Evolutionary conservation across 1,140 invertebrate species (phyloP), one percentile per base, ranked within the genome.

Genomic region (Heliconius congener): DNA sequence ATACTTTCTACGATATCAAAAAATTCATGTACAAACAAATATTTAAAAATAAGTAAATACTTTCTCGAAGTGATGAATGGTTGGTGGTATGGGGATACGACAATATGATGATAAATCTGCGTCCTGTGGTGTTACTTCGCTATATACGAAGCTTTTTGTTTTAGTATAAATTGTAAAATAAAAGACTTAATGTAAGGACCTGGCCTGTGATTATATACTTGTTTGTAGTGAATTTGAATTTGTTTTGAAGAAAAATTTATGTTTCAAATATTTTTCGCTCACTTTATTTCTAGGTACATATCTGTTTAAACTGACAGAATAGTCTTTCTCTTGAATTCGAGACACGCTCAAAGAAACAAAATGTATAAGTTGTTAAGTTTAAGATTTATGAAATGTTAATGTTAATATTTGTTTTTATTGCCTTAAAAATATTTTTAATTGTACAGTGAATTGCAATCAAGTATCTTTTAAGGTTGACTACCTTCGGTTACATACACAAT

Each of bases 1-100:
- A n/a, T n/a, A 4, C n/a, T 9, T 66, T 66, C 23, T 27, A 66
- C n/a, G 30, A 66, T 30, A n/a, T 27, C 27, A 30, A 30, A n/a
- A 46, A 16, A 30, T 18, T 66, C 60, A 30, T 66, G 60, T 66
- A 66, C 27, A 27, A 66, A 66, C 27, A 27, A 66, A 66, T 66
- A 30, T 66, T 66, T 30, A 66, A 66, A 66, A 66, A 66, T 66
- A 66, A 66, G 60, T 66, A 66, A 66, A 66, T 66, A 27, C 23
- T 66, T 27, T 66, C 60, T 27, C 3, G n/a, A 13, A 30, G n/a
- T 66, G 60, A 66, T 66, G 60, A 30, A 66, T 66, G 60, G 60
- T 66, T 13, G 60, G 60, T 30, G 60, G 27, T 27, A n/a, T 30
- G 23, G 11, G 11, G 2, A 13, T 66, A 66, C 60, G 23, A 66